These are phyloP conservation scores for Zelostemma sp. DNA, from an alignment of 1,140 invertebrate species.

Conservation along the genomic window DNA sequence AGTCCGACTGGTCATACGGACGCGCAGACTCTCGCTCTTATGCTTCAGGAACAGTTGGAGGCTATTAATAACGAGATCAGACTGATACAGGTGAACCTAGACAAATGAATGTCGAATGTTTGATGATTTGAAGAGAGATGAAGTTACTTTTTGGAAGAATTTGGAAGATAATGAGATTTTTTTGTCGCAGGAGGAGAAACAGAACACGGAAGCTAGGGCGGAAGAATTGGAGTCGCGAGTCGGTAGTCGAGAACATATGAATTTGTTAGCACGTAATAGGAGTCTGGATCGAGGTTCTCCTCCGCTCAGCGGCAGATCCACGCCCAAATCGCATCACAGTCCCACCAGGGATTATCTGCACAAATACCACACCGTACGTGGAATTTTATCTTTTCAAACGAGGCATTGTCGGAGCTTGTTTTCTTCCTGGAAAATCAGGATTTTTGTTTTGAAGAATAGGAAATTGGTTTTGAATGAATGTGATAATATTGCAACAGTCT, in stretches of 20 bases:
- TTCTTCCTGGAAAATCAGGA: not conserved
- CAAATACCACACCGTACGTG: conserved; percentile 86
- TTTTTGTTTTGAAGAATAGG: not conserved
- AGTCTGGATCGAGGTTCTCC: conserved; percentile 82
- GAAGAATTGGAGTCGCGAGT: conserved; percentile 98
- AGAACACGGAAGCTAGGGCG: conserved; percentile 95
- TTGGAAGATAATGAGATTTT: not conserved
- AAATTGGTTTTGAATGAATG: too few relatives aligned
- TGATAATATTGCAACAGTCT: too few relatives aligned
- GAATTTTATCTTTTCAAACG: conserved; percentile 12
- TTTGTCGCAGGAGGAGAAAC: conserved; percentile 91
- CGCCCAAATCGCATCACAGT: conserved; percentile 82
- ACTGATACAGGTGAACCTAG: conserved; percentile 69
- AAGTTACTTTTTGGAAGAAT: not conserved
- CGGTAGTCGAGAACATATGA: conserved; percentile 94
- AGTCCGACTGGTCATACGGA: conserved; percentile 87
- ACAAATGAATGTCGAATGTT: too few relatives aligned
- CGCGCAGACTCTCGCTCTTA: conserved; percentile 96
- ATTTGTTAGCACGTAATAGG: conserved; percentile 83
- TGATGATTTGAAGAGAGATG: too few relatives aligned
- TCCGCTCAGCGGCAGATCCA: conserved; percentile 84
- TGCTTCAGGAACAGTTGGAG: conserved; percentile 99
- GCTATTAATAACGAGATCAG: conserved; percentile 99
- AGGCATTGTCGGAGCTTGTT: conserved; percentile 43
- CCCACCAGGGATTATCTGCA: conserved; percentile 84